Conservation (phyloP, 1,140 invertebrate genomes). For the Archegozetes longisetosus region DNA sequence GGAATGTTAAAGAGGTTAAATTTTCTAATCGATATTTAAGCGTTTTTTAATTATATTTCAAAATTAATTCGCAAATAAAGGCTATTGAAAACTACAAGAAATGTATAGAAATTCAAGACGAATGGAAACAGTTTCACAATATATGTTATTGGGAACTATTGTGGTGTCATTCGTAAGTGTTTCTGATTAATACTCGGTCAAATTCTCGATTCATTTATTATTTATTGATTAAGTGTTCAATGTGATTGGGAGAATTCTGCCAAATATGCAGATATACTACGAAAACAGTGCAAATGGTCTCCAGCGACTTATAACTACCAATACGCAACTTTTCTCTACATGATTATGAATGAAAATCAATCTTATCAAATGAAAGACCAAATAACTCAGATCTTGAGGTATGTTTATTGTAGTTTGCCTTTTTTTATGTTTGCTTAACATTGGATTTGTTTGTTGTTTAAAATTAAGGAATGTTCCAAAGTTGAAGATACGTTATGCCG, state of each 20-base stretch:
- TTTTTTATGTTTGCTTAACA: not conserved
- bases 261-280: constrained; percentile 49
- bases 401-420: constrained; percentile 12
- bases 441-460: constrained; percentile 12
- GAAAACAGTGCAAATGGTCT: constrained; percentile 74
- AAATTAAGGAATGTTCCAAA: constrained; percentile 50
- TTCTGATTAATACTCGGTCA: not conserved
- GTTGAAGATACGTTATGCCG: constrained; percentile 75
- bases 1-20: constrained; percentile 2
- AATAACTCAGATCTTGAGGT: constrained; percentile 37
- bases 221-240: constrained; percentile 28
- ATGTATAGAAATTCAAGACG: constrained; percentile 63
- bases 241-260: constrained; percentile 50
- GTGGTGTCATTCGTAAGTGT: constrained; percentile 61
- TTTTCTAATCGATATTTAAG: not conserved
- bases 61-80: not conserved
- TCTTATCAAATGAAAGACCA: constrained; percentile 31
- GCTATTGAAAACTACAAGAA: constrained; percentile 59
- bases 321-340: constrained; percentile 60
- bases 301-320: constrained; percentile 77
- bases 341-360: constrained; percentile 25
- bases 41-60: constrained; percentile 10
- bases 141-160: constrained; percentile 88
- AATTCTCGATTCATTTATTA: not conserved
- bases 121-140: constrained; percentile 89